Percentiles rank a stretch among this genome's conserved stretches.
Conservation (phyloP, 2,888 invertebrate genomes). For the Cyaniris semiargus region DNA sequence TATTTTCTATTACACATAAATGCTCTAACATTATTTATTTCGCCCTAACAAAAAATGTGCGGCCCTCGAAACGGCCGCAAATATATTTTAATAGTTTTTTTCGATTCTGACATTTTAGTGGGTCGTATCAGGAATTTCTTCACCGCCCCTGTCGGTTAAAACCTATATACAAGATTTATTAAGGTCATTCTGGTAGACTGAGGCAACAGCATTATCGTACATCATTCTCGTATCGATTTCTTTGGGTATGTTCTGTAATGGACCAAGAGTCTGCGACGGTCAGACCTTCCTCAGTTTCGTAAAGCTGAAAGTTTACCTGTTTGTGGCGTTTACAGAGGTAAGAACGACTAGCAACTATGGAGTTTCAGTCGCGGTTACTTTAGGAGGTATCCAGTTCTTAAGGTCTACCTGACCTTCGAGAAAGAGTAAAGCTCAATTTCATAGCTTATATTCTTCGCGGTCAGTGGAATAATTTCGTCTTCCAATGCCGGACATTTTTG, state of each 20-base stretch:
- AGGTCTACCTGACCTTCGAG: too few relatives aligned
- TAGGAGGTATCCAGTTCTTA: too few relatives aligned
- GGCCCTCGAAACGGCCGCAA: not conserved
- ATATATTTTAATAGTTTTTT: constrained; percentile 25
- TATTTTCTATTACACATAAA: constrained; percentile 9
- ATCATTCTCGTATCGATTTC: not conserved
- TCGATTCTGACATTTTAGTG: constrained; percentile 21
- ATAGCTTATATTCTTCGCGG: too few relatives aligned
- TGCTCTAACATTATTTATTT: constrained; percentile 14
- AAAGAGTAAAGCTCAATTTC: too few relatives aligned
- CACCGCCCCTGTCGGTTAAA: constrained; percentile 7
- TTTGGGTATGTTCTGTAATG: not conserved
- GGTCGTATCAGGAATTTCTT: constrained; percentile 12
- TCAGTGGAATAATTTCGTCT: too few relatives aligned
- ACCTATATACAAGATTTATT: constrained; percentile 18
- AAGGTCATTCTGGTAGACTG: not conserved
- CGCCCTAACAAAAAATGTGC: not conserved
- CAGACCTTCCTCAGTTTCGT: too few relatives aligned
- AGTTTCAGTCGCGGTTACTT: too few relatives aligned
- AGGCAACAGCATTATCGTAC: not conserved
- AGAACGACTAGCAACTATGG: too few relatives aligned
- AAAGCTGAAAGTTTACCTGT: too few relatives aligned
- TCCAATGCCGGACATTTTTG: too few relatives aligned
- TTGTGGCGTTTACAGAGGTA: too few relatives aligned
- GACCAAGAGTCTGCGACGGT: too few relatives aligned